Base-by-base conservation (phyloP, 2,888 invertebrate genomes). In the Lepetodrilus schrolli region DNA sequence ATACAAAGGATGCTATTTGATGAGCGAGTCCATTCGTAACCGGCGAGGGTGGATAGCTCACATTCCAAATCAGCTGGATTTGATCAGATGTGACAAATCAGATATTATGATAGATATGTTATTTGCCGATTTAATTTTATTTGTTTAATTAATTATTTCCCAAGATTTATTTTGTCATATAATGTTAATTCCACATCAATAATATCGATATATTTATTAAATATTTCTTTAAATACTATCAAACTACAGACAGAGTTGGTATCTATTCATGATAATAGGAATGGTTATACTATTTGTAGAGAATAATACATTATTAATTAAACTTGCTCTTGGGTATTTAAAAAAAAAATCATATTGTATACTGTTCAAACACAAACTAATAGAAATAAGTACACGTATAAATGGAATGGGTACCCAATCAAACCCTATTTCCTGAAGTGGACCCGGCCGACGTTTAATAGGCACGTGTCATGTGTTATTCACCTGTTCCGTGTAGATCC, bases 401-500 rank as follows among this genome's bases (percentile, higher is more conserved):
- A 30, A 58, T 30, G 34, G n/a, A 58, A 58, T 1, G 26, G 17
- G n/a, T 26, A 10, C 30, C 26, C 43, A 20, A 20, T 13, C 0
- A 8, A 7, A 2, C 37, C 70, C 70, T 36, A 26, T 20, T 23
- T n/a, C 17, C 13, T 4, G 36, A 48, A 65, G 65, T 74, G 65
- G 48, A 74, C 51, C 50, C 66, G 70, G 30, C 74, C 36, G 51
- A 66, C 51, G 51, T 72, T 74, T 74, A 72, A 38, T 66, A 34
- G 70, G 66, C 75, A 70, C 75, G 75, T 75, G 75, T 66, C 70
- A 70, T 47, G 48, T 49, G 50, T 43, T 37, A 70, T 66, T 73
- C 73, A 73, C 66, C 73, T 68, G 66, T 72, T 34, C 30, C 38
- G 30, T 58, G 23, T 43, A 26, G 47, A 65, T 26, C 37, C 65